Evolutionary conservation across 92 coral and sea anemone genomes (phyloP).

Genomic region (Chrysogorgia sp.): DNA sequence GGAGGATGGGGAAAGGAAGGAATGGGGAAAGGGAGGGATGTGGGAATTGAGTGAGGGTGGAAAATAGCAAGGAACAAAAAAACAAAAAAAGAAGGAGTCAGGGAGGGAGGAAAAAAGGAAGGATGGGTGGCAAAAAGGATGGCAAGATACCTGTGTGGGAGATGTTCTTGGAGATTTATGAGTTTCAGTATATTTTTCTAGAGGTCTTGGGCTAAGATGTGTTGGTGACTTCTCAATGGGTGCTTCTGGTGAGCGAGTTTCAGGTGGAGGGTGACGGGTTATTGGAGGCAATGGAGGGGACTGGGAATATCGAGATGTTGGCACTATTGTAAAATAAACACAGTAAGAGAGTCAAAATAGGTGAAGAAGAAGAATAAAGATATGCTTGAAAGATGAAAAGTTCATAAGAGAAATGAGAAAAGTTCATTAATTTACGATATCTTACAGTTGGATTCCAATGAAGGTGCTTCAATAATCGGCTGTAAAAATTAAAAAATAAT

Average conservation of each 20-base stretch:
- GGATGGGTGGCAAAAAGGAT: neutral
- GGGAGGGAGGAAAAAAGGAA: constrained; percentile 9
- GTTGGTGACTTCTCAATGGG: neutral
- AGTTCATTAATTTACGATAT: neutral
- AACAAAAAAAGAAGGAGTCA: constrained; percentile 6
- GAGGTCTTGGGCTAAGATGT: constrained; percentile 11
- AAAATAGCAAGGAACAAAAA: neutral
- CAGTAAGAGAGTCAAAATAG: neutral
- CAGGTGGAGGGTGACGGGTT: constrained; percentile 23
- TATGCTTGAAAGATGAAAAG: neutral
- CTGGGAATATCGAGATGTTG: constrained; percentile 50
- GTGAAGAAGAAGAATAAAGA: neutral
- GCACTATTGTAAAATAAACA: constrained; percentile 38
- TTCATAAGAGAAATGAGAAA: neutral
- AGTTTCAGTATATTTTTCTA: neutral
- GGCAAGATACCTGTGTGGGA: constrained; percentile 9
- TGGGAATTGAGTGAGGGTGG: neutral
- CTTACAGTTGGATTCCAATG: constrained; percentile 12
- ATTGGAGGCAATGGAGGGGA: constrained; percentile 73
- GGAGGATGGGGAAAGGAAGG: neutral
- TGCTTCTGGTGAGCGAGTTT: constrained; percentile 29
- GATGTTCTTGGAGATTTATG: neutral
- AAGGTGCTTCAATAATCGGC: constrained; percentile 7
- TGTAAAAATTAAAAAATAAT: neutral
- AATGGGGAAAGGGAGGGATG: neutral